phyloP scores from a whole-genome alignment of 2,888 invertebrate genomes.

The Cyaniris semiargus region DNA sequence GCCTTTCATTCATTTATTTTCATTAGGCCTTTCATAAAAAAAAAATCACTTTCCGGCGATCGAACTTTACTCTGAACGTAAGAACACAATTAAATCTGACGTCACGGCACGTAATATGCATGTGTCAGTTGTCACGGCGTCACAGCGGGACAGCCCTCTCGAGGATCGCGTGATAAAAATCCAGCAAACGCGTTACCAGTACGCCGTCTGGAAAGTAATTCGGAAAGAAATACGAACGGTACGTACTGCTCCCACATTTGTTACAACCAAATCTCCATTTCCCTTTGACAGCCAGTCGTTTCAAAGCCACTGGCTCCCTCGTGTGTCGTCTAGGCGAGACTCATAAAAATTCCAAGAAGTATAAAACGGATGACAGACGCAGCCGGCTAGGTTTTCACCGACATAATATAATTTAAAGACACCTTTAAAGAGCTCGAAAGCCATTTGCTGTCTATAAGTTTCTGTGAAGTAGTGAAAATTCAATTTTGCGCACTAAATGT shows the following conservation, averaged over 20 bases:
- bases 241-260: conserved; percentile 75
- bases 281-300: conserved; percentile 77
- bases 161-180: conserved; percentile 74
- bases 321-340: conserved; percentile 70
- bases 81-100: neutral
- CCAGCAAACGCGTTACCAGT: conserved; percentile 66
- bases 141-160: conserved; percentile 66
- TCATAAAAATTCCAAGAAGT: conserved; percentile 77
- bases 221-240: conserved; percentile 72
- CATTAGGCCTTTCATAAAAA: neutral
- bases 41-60: neutral
- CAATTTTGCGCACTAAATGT: neutral
- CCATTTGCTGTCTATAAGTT: conserved; percentile 37
- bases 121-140: conserved; percentile 65
- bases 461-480: conserved; percentile 35
- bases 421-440: conserved; percentile 38
- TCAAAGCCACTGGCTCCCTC: conserved; percentile 69
- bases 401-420: conserved; percentile 58
- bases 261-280: conserved; percentile 78
- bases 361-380: conserved; percentile 55
- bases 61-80: neutral
- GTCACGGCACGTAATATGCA: conserved; percentile 46
- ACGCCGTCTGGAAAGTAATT: conserved; percentile 74
- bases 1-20: neutral
- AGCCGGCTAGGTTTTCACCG: conserved; percentile 50